Percentiles rank a stretch among this genome's conserved stretches.
Conservation (phyloP, 2,888 invertebrate genomes). For the Heliconius sara region DNA sequence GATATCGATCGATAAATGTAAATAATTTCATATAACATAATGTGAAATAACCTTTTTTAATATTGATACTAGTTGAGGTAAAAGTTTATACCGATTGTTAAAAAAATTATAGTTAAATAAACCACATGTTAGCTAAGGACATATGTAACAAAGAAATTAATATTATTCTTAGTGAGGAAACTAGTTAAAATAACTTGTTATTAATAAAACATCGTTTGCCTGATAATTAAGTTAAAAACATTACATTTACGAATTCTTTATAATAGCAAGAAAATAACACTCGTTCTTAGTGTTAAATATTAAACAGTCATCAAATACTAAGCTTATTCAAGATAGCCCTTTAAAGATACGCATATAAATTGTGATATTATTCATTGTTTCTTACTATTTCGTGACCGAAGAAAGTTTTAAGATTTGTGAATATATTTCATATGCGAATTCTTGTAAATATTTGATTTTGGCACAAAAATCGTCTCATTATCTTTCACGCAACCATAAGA, state of each 20-base stretch:
- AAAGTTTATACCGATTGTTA: background rate
- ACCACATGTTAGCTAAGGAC: too few species aligned
- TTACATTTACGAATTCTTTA: background rate
- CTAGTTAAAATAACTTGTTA: background rate
- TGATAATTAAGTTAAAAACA: background rate
- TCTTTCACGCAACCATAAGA: constrained; percentile 66
- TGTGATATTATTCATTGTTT: background rate
- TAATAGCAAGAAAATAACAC: background rate
- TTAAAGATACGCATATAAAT: background rate
- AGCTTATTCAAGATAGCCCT: background rate
- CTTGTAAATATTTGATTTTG: constrained; percentile 38
- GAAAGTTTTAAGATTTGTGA: background rate
- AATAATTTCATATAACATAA: background rate
- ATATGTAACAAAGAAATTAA: background rate
- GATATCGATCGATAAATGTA: constrained; percentile 83
- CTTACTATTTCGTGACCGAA: background rate
- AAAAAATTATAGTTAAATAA: background rate
- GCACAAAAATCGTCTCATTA: constrained; percentile 47
- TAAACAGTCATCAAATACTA: background rate
- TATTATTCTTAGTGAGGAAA: background rate
- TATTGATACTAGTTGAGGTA: background rate
- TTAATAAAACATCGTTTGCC: background rate
- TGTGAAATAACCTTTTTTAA: background rate
- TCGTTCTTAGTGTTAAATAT: background rate
- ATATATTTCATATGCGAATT: constrained; percentile 18